Evolutionary conservation across 2,113 vertebrate species (phyloP), one percentile per base, ranked within the genome.

Genomic region (Macquaria ambigua): DNA sequence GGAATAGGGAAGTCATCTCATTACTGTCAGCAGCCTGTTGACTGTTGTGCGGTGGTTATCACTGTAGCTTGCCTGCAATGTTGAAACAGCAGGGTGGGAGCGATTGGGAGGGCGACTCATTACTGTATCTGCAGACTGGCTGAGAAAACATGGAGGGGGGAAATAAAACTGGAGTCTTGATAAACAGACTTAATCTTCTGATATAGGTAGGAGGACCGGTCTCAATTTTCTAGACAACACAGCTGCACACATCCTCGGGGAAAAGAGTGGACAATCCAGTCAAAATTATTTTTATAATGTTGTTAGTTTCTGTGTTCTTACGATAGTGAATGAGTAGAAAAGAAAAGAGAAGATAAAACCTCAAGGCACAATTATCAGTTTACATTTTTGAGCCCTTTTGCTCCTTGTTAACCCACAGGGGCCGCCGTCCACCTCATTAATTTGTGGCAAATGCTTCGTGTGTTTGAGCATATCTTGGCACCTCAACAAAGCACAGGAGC

Each of bases 41-140:
- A 84, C 82, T 92, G 87, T 85, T 83, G 23, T 84, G 62, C 28
- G 55, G 28, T 70, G 43, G 83, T 77, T 87, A 79, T 88, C 68
- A 9, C 43, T 81, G 43, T 7, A 59, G 62, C 48, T 10, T 53
- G 52, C 20, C 34, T 82, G 69, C 28, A 72, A 41, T 74, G 83
- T 71, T 78, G 67, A 82, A 73, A 81, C 73, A 81, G 80, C 50
- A 58, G 76, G 63, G 80, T 74, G 87, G 90, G 91, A 91, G 90
- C 81, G 69, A 73, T 2, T 21, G 87, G 78, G 87, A 90, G 86
- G 79, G 39, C 75, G 53, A 63, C 71, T 77, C 53, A 46, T 79
- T 83, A 34, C 34, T 34, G 34, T 34, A 90, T 89, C 84, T 83
- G 48, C 59, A 74, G 52, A 41, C 79, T 41, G 15, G 66, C 81